Evolutionary conservation across 2,888 invertebrate species (phyloP).

Genomic region (Aphodius sticticus): DNA sequence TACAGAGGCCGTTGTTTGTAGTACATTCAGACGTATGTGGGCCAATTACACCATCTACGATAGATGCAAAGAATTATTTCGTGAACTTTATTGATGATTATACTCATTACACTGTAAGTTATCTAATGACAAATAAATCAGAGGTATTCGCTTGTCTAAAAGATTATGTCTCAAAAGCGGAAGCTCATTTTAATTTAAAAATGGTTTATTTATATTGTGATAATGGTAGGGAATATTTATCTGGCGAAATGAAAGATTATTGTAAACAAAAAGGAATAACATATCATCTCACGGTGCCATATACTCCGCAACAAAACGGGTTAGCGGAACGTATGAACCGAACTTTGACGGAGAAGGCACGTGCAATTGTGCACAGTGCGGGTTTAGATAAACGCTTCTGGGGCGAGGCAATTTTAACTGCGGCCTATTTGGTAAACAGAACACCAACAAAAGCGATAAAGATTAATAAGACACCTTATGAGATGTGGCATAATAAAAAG

Average conservation of each 20-base stretch:
- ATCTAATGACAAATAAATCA: neutral
- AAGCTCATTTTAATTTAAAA: neutral
- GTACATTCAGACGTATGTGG: no score
- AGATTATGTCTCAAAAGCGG: neutral
- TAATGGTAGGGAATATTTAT: neutral
- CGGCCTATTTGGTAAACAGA: no score
- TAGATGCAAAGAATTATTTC: no score
- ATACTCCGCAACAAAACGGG: neutral
- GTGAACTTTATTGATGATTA: no score
- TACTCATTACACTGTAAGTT: no score
- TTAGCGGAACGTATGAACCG: neutral
- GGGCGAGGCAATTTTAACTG: no score
- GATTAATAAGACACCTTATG: neutral
- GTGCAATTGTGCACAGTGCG: no score
- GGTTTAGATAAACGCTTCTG: no score
- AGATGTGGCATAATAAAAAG: neutral
- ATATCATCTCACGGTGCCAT: no score
- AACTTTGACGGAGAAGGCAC: no score
- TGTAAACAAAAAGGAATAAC: neutral
- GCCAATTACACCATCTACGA: no score
- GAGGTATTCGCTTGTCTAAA: neutral
- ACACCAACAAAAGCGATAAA: neutral
- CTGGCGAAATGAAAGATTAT: neutral
- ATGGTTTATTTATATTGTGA: neutral
- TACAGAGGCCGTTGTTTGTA: neutral